phyloP scores from a whole-genome alignment of 2,797 vertebrate genomes.

The Sebastes wilsoni region DNA sequence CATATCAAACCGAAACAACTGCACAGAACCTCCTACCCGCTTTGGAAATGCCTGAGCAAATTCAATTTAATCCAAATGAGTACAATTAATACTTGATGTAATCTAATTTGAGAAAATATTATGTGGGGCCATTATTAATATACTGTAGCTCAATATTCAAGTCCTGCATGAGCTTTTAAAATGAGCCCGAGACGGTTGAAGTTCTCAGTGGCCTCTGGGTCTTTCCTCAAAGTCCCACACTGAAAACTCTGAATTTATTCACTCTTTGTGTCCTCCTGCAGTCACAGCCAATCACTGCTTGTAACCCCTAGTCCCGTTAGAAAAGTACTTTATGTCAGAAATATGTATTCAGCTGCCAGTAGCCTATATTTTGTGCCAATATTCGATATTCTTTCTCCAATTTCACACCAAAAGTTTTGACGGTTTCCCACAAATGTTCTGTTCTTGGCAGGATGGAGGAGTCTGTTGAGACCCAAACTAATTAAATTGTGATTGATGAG shows the following conservation, averaged over 20 bases:
- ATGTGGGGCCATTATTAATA: slow-evolving; percentile 4
- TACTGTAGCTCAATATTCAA: background rate
- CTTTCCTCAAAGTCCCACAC: background rate
- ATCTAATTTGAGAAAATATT: slow-evolving; percentile 44
- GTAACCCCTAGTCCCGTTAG: slow-evolving; percentile 10
- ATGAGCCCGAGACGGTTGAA: background rate
- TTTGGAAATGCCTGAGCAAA: slow-evolving; percentile 30
- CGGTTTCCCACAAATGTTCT: background rate
- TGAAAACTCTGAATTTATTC: slow-evolving; percentile 36
- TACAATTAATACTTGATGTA: slow-evolving; percentile 49
- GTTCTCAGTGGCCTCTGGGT: background rate
- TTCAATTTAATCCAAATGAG: slow-evolving; percentile 38
- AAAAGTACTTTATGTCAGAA: slow-evolving; percentile 29
- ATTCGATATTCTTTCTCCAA: slow-evolving; percentile 10
- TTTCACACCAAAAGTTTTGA: slow-evolving; percentile 31
- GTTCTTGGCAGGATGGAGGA: slow-evolving; percentile 21
- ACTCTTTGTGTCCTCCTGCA: slow-evolving; percentile 29
- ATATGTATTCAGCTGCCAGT: slow-evolving; percentile 38
- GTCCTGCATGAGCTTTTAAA: background rate
- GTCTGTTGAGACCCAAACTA: slow-evolving; percentile 26
- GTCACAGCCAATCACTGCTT: slow-evolving; percentile 30
- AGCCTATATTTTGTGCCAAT: slow-evolving; percentile 17
- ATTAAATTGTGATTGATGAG: slow-evolving; percentile 63
- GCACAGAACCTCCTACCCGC: background rate
- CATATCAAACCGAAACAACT: slow-evolving; percentile 10